Base-by-base conservation (phyloP, 2,113 vertebrate genomes). In the Dromas ardeola region DNA sequence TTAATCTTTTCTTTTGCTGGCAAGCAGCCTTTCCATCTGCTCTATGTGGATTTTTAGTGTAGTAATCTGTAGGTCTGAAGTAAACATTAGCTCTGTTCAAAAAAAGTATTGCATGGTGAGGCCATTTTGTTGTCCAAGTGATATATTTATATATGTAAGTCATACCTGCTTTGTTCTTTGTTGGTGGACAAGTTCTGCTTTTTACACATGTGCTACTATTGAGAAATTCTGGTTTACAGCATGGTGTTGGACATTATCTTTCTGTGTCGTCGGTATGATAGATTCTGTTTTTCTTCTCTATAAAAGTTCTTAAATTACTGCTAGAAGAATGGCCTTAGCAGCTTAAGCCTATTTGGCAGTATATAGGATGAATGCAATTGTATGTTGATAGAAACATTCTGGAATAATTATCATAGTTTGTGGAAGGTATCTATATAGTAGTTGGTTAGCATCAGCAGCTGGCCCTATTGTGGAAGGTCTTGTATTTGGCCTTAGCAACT, bases 21-120 rank as follows among this genome's bases (percentile, higher is more conserved):
- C 92, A 95, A 47, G 70, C 74, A 93, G 92, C 62, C 71, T 88
- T 93, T 90, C 85, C 90, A 97, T 93, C 90, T 96, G 93, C 63
- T 96, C 80, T 47, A 0, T 82, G 55, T 93, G 62, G 38, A 26
- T 81, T 94, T 86, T 93, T 94, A 96, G 81, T 93, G 93, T 93
- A 79, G 78, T 93, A 95, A 95, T 93, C 90, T 95, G 56, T 79
- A 87, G 81, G 62, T 88, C 88, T 94, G 85, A 90, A 93, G 82
- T 88, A 93, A 95, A 94, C 62, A 87, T 78, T 66, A 94, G 50
- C 52, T 90, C 32, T 81, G 4, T 81, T 80, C 67, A 14, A 81
- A 91, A 79, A 66, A 90, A 69, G 26, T 34, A 56, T 90, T 86
- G 66, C 61, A 29, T 63, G 55, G 19, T 74, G 45, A 83, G 58